Percentiles rank a stretch among this genome's conserved stretches.
phyloP scores from a whole-genome alignment of 2,113 vertebrate species.

The Nanorana parkeri region DNA sequence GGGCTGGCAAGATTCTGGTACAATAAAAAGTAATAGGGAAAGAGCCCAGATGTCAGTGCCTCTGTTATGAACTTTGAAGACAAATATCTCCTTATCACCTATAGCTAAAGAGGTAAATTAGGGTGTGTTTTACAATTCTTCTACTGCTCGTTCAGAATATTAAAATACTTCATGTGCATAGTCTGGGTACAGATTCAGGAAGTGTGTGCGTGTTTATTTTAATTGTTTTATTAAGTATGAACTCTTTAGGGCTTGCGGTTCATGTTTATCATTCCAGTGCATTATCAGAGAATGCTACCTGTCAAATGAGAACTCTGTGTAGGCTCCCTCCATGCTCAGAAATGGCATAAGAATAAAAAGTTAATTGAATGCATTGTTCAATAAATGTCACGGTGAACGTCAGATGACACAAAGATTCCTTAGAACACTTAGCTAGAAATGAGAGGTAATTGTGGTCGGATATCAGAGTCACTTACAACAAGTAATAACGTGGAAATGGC shows the following conservation, averaged over 20 bases:
- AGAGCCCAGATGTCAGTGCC: too few relatives aligned
- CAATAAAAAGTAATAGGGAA: too few relatives aligned
- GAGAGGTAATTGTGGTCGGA: constrained; percentile 15
- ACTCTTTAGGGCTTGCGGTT: not conserved
- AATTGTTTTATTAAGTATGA: too few relatives aligned
- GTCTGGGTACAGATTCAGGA: too few relatives aligned
- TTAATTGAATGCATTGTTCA: constrained; percentile 16
- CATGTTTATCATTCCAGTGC: constrained; percentile 8
- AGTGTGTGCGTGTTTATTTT: too few relatives aligned
- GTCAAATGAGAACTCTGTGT: not conserved
- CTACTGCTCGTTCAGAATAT: too few relatives aligned
- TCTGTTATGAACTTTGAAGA: too few relatives aligned
- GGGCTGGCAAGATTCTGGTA: too few relatives aligned
- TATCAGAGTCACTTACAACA: not conserved
- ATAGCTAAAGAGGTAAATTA: too few relatives aligned
- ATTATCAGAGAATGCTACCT: constrained; percentile 5
- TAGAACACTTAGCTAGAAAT: not conserved
- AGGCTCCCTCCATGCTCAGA: not conserved
- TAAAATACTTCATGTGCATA: too few relatives aligned
- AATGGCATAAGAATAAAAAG: constrained; percentile 23
- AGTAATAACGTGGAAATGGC: not conserved
- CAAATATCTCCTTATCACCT: too few relatives aligned
- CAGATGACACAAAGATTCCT: not conserved
- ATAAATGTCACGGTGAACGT: constrained; percentile 15
- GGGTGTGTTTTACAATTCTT: too few relatives aligned